Conservation (phyloP, 2,113 vertebrate genomes). For the Clarias magur region DNA sequence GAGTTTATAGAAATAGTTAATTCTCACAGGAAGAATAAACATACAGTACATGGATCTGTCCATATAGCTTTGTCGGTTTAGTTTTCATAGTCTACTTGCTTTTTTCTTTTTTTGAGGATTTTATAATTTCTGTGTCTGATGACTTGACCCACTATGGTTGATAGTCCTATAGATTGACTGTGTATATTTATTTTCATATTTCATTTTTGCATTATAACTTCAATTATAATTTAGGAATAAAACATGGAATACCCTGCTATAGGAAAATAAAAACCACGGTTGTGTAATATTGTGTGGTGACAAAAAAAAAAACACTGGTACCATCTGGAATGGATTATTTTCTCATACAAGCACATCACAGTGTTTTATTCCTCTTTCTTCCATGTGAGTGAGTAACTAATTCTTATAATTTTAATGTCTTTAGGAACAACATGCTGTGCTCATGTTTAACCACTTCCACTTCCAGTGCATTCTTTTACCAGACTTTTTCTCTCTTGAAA, state of each 20-base stretch:
- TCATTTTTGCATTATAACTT: too few species aligned
- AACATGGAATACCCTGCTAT: background rate
- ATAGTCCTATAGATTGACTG: background rate
- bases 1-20: too few species aligned
- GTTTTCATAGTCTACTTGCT: too few species aligned
- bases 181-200: background rate
- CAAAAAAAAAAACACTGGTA: background rate
- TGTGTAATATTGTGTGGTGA: background rate
- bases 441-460: background rate
- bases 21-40: too few species aligned
- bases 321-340: background rate
- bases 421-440: too few species aligned
- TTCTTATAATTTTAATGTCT: too few species aligned
- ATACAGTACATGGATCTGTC: too few species aligned
- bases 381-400: too few species aligned
- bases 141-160: background rate
- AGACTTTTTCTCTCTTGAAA: background rate
- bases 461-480: background rate
- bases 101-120: too few species aligned
- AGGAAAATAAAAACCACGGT: background rate
- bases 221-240: background rate
- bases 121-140: too few species aligned
- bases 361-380: too few species aligned
- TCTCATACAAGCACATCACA: background rate
- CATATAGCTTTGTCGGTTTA: too few species aligned